phyloP scores from a whole-genome alignment of 2,113 vertebrate genomes.

The Mustelus asterias region DNA sequence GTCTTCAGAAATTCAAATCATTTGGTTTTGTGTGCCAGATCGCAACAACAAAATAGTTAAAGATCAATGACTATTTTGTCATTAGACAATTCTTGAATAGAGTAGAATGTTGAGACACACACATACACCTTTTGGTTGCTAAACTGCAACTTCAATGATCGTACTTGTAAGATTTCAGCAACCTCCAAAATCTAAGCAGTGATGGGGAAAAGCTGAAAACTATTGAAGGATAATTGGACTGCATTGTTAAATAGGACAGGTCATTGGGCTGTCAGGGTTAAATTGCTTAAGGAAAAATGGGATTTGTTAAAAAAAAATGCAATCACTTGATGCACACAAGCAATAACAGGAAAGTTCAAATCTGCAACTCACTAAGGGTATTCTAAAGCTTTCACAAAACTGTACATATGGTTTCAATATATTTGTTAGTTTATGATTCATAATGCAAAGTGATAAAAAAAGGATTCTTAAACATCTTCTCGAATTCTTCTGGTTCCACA shows the following conservation, averaged over 20 bases:
- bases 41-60: not conserved
- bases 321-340: not conserved
- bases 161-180: not conserved
- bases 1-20: not conserved
- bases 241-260: not conserved
- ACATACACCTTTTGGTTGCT: not conserved
- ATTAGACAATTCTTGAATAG: not conserved
- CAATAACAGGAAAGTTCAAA: not conserved
- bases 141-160: not conserved
- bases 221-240: not conserved
- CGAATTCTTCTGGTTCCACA: not conserved
- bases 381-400: not conserved
- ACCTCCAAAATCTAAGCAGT: not conserved
- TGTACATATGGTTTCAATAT: not conserved
- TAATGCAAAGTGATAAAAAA: conserved; percentile 1
- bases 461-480: conserved; percentile 24
- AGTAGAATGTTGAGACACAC: not conserved
- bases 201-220: not conserved
- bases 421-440: not conserved
- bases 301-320: not conserved
- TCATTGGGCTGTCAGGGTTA: not conserved
- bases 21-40: not conserved
- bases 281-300: not conserved
- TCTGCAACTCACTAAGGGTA: not conserved
- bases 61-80: not conserved